Percentiles rank a stretch among this genome's conserved stretches.
Conservation (phyloP, 2,888 invertebrate genomes). For the Leucania comma region DNA sequence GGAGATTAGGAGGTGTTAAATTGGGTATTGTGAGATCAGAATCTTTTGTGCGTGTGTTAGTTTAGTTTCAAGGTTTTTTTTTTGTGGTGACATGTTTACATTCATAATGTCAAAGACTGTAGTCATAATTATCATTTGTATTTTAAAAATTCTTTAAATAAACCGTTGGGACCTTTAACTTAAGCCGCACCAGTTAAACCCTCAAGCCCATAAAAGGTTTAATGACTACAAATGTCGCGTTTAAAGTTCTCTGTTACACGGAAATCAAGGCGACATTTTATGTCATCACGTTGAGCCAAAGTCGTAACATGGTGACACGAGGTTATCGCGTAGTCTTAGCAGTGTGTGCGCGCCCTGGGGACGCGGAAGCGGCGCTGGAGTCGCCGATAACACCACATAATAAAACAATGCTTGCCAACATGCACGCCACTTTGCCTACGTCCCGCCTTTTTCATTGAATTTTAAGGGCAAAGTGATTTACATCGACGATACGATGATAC, state of each 20-base stretch:
- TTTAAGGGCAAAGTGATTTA: constrained; percentile 60
- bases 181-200: constrained; percentile 4
- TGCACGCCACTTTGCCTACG: constrained; percentile 57
- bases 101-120: constrained; percentile 1
- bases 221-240: constrained; percentile 44
- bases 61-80: constrained; percentile 9
- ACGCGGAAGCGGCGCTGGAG: constrained; percentile 73
- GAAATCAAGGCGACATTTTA: constrained; percentile 54
- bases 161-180: neutral
- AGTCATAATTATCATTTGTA: neutral
- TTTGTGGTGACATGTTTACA: neutral
- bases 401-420: constrained; percentile 75
- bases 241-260: constrained; percentile 34
- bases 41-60: constrained; percentile 27
- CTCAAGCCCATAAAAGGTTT: constrained; percentile 30
- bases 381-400: constrained; percentile 74
- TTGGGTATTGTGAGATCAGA: constrained; percentile 39
- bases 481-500: constrained; percentile 43
- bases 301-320: constrained; percentile 50
- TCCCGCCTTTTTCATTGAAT: constrained; percentile 63
- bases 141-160: neutral
- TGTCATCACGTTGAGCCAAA: constrained; percentile 41
- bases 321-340: constrained; percentile 62
- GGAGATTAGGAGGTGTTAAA: constrained; percentile 50
- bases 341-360: constrained; percentile 53